Evolutionary conservation across 2,113 vertebrate genomes (phyloP), one percentile per base, ranked within the genome.

Genomic region (Ctenomys sociabilis): DNA sequence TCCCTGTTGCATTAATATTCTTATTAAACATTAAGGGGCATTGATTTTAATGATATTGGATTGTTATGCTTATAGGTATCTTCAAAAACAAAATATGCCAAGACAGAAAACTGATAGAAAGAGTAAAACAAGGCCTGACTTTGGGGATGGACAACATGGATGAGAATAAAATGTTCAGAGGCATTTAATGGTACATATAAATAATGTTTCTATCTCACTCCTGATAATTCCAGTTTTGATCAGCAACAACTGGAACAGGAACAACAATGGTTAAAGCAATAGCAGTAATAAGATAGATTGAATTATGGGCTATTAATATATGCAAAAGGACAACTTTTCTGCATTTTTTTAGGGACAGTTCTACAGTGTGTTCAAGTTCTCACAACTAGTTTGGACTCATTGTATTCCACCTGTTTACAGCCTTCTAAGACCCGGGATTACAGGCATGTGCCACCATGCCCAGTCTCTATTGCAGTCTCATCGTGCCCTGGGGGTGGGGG

Each of bases 271-370:
- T 1, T 3, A 63, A 84, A 91, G 57, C 19, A 70, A 32, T 21
- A 37, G 73, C n/a, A 81, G 19, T 35, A 95, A 80, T 68, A 87
- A 86, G 93, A 93, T 73, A 85, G 16, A 93, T 43, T 88, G 63
- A 81, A 54, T 43, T 11, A 61, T 93, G 35, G 13, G 11, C 84
- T 75, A 63, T 78, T 91, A 93, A 93, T 95, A 90, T 87, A 95
- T 43, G 12, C 6, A 63, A 30, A 85, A 92, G n/a, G 17, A n/a
- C 64, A 95, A 49, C 28, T 63, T 70, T 88, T n/a, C n/a, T n/a
- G n/a, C n/a, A n/a, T n/a, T n/a, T 49, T 49, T 49, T 49, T 49
- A 10, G 9, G 49, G 49, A 49, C 9, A 11, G 49, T 11, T 49
- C 49, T 49, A 49, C 49, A 49, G 49, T 8, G 49, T 49, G 49